Conservation (phyloP, 2,888 invertebrate genomes). For the Pammene aurita region DNA sequence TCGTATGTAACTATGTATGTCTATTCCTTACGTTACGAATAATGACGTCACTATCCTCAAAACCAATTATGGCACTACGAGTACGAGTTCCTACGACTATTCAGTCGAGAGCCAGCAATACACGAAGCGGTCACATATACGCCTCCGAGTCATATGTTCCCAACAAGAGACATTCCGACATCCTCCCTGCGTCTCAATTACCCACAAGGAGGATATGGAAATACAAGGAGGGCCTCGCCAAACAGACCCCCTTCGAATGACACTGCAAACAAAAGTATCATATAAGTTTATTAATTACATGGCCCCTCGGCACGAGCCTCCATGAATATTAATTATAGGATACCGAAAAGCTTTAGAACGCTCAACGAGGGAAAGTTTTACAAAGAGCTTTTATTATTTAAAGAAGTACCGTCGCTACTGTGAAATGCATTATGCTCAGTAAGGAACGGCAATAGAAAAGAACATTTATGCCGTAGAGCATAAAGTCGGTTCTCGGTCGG, state of each 20-base stretch:
- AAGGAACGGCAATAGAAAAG: conserved; percentile 49
- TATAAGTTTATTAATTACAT: conserved; percentile 84
- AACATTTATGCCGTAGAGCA: conserved; percentile 49
- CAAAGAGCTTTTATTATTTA: conserved; percentile 84
- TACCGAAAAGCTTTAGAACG: conserved; percentile 82
- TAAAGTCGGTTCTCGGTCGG: conserved; percentile 56
- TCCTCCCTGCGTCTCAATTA: conserved; percentile 18
- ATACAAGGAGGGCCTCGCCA: conserved; percentile 30
- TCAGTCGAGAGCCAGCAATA: neutral
- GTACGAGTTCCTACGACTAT: neutral
- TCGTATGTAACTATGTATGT: too few species aligned
- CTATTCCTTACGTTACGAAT: too few species aligned
- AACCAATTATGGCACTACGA: conserved; percentile 1
- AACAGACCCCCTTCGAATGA: conserved; percentile 67
- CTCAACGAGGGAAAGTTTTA: conserved; percentile 83
- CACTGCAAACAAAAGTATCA: conserved; percentile 84
- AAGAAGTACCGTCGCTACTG: conserved; percentile 76
- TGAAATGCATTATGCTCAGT: conserved; percentile 76
- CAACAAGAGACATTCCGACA: neutral
- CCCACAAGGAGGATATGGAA: conserved; percentile 27
- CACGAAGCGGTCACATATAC: conserved; percentile 8
- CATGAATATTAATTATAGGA: conserved; percentile 84
- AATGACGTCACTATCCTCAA: neutral
- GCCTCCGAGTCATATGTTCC: conserved; percentile 6
- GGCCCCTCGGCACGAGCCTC: conserved; percentile 79